Percentiles rank a stretch among this genome's conserved stretches.
Evolutionary conservation across 2,888 invertebrate species (phyloP).

Genomic region (Ctena decussata): DNA sequence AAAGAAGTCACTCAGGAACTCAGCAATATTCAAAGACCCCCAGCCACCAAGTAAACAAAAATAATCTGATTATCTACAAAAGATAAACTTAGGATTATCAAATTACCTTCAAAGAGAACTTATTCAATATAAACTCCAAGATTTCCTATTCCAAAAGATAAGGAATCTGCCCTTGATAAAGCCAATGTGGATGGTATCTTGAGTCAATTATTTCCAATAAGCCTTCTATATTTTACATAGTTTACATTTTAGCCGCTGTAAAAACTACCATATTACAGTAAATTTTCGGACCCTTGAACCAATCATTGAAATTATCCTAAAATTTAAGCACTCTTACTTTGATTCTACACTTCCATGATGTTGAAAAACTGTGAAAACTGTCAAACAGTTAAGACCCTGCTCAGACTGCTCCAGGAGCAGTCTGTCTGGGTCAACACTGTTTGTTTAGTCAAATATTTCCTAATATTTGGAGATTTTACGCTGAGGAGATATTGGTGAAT

Average conservation of each 20-base stretch:
- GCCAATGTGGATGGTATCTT: background rate
- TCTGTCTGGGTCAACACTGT: too few species aligned
- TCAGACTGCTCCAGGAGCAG: too few species aligned
- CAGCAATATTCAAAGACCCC: conserved; percentile 3
- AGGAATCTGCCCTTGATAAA: background rate
- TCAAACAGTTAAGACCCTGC: too few species aligned
- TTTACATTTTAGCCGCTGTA: background rate
- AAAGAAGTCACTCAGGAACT: too few species aligned
- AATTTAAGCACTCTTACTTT: too few species aligned
- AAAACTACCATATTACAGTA: too few species aligned
- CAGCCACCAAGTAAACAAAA: background rate
- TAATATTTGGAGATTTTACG: too few species aligned
- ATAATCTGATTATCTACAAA: background rate
- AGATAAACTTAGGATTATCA: conserved; percentile 5
- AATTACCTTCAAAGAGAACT: conserved; percentile 6
- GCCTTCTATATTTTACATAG: background rate
- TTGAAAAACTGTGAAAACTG: too few species aligned
- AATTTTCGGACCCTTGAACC: too few species aligned
- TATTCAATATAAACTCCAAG: background rate
- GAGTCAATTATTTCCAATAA: background rate
- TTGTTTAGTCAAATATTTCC: too few species aligned
- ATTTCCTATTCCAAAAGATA: background rate
- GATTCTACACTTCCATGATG: too few species aligned
- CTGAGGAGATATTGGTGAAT: background rate
- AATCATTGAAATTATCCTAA: too few species aligned